Evolutionary conservation across 2,113 vertebrate species (phyloP), one percentile per base, ranked within the genome.

Genomic region (Callopanchax toddi): DNA sequence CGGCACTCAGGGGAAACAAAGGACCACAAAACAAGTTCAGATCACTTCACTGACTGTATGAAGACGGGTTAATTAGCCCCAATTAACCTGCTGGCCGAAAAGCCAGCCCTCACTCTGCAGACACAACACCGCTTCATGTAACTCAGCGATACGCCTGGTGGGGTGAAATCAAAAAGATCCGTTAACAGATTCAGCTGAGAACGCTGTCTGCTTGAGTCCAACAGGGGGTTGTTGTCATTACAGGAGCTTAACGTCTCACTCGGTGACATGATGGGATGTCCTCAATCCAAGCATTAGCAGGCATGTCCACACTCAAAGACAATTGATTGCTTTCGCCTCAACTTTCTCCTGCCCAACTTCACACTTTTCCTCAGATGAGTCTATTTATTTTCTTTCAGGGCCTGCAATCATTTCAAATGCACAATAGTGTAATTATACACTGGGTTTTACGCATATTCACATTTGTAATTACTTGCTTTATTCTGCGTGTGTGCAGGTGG

Each of bases 21-120:
- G 22, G 25, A 39, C 22, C 7, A 18, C 26, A 67, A 23, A 68
- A 17, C 32, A 59, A 10, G 44, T 67, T 69, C 36, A 44, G 44
- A 37, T 61, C 26, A 48, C 44, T 54, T 60, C 62, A 26, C 20
- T 22, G 61, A 50, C 58, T 15, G 6, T 32, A 50, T 37, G 15
- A 80, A 13, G 26, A 60, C 15, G 1, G 66, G 50, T 49, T 49
- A 76, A 62, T 84, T 81, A 79, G 66, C 74, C 36, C 13, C 46
- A 65, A 76, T 84, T 71, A 82, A 81, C 67, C 67, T 34, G 0
- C 37, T 11, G 42, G 64, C n/a, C 46, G 34, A 39, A 66, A 53
- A 25, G 34, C 36, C 25, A 21, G 32, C 51, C 46, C 22, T 52
- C 25, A 5, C 23, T 21, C 37, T 9, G 21, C 50, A 62, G 61